These are phyloP conservation scores for Pangasius larnaudii DNA, from an alignment of 2,797 vertebrate species.

Conservation along the genomic window DNA sequence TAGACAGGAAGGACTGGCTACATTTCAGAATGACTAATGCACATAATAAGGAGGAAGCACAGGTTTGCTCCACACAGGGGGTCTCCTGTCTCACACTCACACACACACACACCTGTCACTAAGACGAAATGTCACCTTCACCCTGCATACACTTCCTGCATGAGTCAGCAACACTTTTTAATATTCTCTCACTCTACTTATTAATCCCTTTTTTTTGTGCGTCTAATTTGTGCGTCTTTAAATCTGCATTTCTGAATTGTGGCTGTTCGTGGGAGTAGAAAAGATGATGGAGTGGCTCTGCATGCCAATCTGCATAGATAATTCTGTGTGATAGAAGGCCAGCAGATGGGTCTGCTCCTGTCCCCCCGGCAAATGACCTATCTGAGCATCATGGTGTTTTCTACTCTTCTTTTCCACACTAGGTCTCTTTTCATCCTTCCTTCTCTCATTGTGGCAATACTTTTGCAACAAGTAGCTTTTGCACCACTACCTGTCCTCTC, in stretches of 20 bases:
- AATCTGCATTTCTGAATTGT: conserved; percentile 2
- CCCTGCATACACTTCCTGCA: conserved; percentile 31
- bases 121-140: conserved; percentile 56
- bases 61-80: conserved; percentile 46
- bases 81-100: neutral
- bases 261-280: neutral
- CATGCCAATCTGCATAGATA: conserved; percentile 48
- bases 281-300: conserved; percentile 10
- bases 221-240: neutral
- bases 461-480: neutral
- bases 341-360: conserved; percentile 48
- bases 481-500: neutral
- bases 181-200: neutral
- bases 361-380: conserved; percentile 42
- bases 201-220: neutral
- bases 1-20: neutral
- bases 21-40: conserved; percentile 11
- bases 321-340: conserved; percentile 43
- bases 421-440: conserved; percentile 29
- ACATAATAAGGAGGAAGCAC: conserved; percentile 43
- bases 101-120: conserved; percentile 46
- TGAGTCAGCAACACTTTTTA: conserved; percentile 21
- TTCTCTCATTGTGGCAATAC: neutral
- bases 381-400: conserved; percentile 17
- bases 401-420: conserved; percentile 17